phyloP scores from a whole-genome alignment of 2,797 vertebrate species.

The Myotis planiceps region DNA sequence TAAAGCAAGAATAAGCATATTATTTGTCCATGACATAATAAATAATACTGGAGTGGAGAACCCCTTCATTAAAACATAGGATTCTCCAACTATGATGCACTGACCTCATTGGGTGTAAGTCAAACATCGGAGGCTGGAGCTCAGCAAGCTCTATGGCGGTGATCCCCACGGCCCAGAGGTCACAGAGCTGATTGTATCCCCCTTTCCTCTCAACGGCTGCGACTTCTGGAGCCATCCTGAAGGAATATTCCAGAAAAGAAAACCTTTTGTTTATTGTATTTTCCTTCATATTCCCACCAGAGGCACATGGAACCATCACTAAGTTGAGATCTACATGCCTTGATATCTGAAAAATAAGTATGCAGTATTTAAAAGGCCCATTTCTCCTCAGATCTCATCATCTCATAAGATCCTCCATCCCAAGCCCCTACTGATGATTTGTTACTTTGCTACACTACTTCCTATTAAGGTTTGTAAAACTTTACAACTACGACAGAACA shows the following conservation, averaged over 20 bases:
- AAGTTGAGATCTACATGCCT: not conserved
- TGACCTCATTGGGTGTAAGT: conserved; percentile 97
- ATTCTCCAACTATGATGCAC: not conserved
- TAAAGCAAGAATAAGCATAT: conserved; percentile 13
- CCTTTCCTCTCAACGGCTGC: conserved; percentile 98
- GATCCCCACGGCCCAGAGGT: conserved; percentile 98
- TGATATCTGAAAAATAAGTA: conserved; percentile 36
- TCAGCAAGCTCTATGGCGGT: conserved; percentile 98
- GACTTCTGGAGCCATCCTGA: conserved; percentile 98
- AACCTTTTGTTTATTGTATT: not conserved
- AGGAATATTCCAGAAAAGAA: conserved; percentile 24
- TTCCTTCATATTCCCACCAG: not conserved
- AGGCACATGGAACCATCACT: not conserved
- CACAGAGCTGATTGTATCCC: conserved; percentile 98
- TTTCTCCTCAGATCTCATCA: not conserved
- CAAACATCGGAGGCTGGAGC: conserved; percentile 98
- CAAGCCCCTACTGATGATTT: not conserved
- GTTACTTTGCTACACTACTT: not conserved
- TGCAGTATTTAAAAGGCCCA: not conserved
- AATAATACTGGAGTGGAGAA: not conserved
- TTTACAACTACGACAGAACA: not conserved
- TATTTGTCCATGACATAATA: not conserved
- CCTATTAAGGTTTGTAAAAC: not conserved
- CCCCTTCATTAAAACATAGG: not conserved
- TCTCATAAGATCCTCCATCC: not conserved